Evolutionary conservation across 2,113 vertebrate species (phyloP).

Genomic region (Bagarius yarrelli): DNA sequence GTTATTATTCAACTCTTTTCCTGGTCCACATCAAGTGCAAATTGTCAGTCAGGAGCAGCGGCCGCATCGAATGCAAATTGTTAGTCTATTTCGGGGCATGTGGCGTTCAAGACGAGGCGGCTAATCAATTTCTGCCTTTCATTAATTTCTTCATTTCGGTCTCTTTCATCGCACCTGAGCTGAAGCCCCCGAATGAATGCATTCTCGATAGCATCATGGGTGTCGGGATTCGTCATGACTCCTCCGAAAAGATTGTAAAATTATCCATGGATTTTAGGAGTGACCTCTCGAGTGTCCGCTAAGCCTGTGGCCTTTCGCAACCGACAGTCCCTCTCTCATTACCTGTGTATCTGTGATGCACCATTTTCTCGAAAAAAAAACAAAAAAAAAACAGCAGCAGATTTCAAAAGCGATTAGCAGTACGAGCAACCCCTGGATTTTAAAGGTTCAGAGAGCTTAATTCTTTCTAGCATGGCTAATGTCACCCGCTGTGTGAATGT

Average conservation of each 20-base stretch:
- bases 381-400: conserved; percentile 27
- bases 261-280: background rate
- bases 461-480: conserved; percentile 45
- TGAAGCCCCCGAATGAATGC: background rate
- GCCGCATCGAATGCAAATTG: conserved; percentile 28
- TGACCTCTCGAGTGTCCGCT: conserved; percentile 13
- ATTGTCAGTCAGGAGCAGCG: background rate
- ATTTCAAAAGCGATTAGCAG: conserved; percentile 43
- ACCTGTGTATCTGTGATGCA: conserved; percentile 4
- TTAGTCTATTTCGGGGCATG: conserved; percentile 1
- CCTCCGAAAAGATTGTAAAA: background rate
- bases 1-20: conserved; percentile 51
- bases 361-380: conserved; percentile 3
- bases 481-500: conserved; percentile 50
- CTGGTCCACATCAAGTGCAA: conserved; percentile 5
- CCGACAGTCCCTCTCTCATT: conserved; percentile 29
- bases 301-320: conserved; percentile 11
- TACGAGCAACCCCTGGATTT: conserved; percentile 22
- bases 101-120: conserved; percentile 11
- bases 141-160: conserved; percentile 36
- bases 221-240: background rate
- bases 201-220: background rate
- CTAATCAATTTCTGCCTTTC: conserved; percentile 63
- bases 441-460: conserved; percentile 43
- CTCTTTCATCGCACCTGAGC: conserved; percentile 24